Base-by-base conservation (phyloP, 2,797 vertebrate genomes). In the Acrossocheilus wenchowensis region DNA sequence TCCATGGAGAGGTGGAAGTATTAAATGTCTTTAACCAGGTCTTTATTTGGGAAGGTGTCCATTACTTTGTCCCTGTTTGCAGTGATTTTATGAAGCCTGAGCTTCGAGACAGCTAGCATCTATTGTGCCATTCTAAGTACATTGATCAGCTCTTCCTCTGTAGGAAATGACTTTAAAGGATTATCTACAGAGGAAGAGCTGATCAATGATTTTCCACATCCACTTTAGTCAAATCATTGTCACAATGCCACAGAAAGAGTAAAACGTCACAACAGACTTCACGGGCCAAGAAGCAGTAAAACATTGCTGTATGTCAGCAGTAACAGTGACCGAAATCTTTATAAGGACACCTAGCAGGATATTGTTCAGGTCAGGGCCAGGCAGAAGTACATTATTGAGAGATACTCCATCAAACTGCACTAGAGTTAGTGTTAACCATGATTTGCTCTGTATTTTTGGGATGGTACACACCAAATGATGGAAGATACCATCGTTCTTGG, bases 401-500 rank as follows among this genome's bases (percentile, higher is more conserved):
- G 2, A 10, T 54, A 54, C n/a, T 48, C 30, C 21, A 36, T 17
- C 43, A 54, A 77, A 30, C 19, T 5, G 60, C 60, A 1, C 12
- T 26, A 26, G n/a, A 62, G n/a, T n/a, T n/a, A 26, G 72, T 64
- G 12, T 52, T 39, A 15, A 83, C 34, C 17, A 17, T 23, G 17
- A 87, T 87, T 15, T 72, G 81, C 0, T 30, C 41, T 23, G 74
- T 15, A 11, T 48, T 87, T 17, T 50, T 68, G 4, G 52, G 39
- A 45, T 83, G 64, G 48, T 64, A 83, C 36, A 83, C 34, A 17
- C 74, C 74, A 72, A 83, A 75, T 14, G 36, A 72, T 6, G 19
- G 78, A 9, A 78, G 72, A 17, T 87, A 83, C 86, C 80, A 87
- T 10, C 73, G 39, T 62, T 72, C 64, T 8, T 78, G 36, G 34